phyloP scores from a whole-genome alignment of 2,113 vertebrate genomes.

The Ploceus nigricollis region DNA sequence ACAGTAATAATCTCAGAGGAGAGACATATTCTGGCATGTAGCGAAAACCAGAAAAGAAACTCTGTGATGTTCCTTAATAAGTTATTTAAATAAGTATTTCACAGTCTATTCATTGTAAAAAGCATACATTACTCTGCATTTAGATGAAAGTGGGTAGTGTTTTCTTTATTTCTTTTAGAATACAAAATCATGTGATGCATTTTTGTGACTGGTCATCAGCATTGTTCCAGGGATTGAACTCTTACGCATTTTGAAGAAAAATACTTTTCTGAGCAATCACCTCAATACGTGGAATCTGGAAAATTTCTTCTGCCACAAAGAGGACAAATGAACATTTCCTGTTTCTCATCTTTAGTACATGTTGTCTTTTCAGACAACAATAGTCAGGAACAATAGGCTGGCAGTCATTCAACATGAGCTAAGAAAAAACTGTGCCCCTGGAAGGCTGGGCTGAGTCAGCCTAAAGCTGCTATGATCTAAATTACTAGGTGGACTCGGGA shows the following conservation, averaged over 20 bases:
- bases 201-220: not conserved
- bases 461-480: slow-evolving; percentile 45
- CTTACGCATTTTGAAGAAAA: slow-evolving; percentile 13
- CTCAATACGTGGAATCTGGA: slow-evolving; percentile 74
- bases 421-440: slow-evolving; percentile 49
- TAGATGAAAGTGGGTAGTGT: not conserved
- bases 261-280: slow-evolving; percentile 55
- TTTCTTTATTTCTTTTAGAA: not conserved
- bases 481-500: slow-evolving; percentile 41
- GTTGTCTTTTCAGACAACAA: slow-evolving; percentile 79
- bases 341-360: slow-evolving; percentile 79
- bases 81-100: not conserved
- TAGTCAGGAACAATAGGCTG: slow-evolving; percentile 76
- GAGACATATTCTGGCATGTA: not conserved
- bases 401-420: slow-evolving; percentile 51
- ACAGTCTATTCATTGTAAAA: not conserved
- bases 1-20: not conserved
- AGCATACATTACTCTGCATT: not conserved
- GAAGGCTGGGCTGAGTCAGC: slow-evolving; percentile 66
- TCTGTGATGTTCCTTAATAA: not conserved
- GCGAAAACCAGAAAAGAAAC: not conserved
- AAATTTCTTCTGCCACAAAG: slow-evolving; percentile 68
- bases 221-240: slow-evolving; percentile 1
- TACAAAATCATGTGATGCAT: not conserved
- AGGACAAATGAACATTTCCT: slow-evolving; percentile 76